Base-by-base conservation (phyloP, 2,888 invertebrate species). In the Nomada hirtipes region DNA sequence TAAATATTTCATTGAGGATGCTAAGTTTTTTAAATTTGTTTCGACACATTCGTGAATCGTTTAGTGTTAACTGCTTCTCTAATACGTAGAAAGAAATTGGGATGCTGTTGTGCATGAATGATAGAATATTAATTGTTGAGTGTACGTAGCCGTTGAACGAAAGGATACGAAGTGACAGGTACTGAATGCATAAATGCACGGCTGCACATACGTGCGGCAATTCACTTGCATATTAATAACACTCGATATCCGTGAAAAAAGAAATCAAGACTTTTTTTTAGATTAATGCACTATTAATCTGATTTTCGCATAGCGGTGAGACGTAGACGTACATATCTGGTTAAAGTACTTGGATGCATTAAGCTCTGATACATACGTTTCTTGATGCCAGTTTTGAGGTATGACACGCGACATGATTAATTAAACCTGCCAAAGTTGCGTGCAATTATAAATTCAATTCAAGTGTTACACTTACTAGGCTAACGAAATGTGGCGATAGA, bases 161-260 rank as follows among this genome's bases (percentile, higher is more conserved):
- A n/a, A n/a, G 4, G n/a, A n/a, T 7, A 23, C 4, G 42, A 18
- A 60, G 53, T 4, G 29, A 47, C 18, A 26, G 55, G 57, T 52
- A 26, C 50, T 20, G 42, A 61, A 71, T 72, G 57, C 26, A 50
- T 23, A 26, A 71, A 80, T 77, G 76, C 67, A 68, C 76, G 36
- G 36, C 36, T 7, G 36, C 36, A 7, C 36, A 80, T 68, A 61
- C 29, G 20, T 26, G 15, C 29, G 4, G 1, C 15, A 60, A 26
- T 55, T 71, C 65, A 50, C 53, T 80, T 77, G 57, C 67, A 77
- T 80, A 72, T 71, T 76, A 80, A 72, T 18, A 50, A 61, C 29
- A 29, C 23, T 2, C 7, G 13, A 29, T 53, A 65, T 67, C 29
- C 36, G 26, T 23, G 50, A 29, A 13, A 18, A 53, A 71, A 57